These are phyloP conservation scores for Ceratothoa steindachneri DNA, from an alignment of 2,888 invertebrate species.

Conservation along the genomic window DNA sequence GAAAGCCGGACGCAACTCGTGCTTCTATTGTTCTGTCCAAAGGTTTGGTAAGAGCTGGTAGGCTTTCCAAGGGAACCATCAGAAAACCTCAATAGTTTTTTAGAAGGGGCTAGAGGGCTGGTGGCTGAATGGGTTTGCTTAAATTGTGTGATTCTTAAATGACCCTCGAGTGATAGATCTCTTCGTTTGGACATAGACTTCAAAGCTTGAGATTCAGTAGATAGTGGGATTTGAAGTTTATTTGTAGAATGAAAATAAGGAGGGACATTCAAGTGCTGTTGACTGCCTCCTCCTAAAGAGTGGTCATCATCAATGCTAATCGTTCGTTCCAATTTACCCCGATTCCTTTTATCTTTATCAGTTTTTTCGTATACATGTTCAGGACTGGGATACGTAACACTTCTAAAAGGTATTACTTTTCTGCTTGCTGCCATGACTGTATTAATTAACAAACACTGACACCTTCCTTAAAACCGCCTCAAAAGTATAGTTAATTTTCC, in stretches of 20 bases:
- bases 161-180: constrained; percentile 39
- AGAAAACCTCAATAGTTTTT: constrained; percentile 38
- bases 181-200: constrained; percentile 12
- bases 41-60: background rate
- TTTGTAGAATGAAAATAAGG: background rate
- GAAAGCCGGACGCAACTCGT: constrained; percentile 31
- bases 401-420: background rate
- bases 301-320: constrained; percentile 31
- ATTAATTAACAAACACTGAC: background rate
- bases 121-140: constrained; percentile 34
- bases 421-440: background rate
- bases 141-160: constrained; percentile 28
- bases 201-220: background rate
- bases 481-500: background rate
- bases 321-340: constrained; percentile 37
- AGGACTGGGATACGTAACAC: constrained; percentile 3
- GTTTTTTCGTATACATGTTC: background rate
- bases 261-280: background rate
- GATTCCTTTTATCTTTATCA: constrained; percentile 11
- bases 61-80: constrained; percentile 35
- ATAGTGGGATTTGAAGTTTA: background rate
- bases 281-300: background rate
- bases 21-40: constrained; percentile 18
- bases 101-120: constrained; percentile 27
- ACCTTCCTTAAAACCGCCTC: background rate